Conservation (phyloP, 2,797 vertebrate genomes). For the Acanthis flammea region DNA sequence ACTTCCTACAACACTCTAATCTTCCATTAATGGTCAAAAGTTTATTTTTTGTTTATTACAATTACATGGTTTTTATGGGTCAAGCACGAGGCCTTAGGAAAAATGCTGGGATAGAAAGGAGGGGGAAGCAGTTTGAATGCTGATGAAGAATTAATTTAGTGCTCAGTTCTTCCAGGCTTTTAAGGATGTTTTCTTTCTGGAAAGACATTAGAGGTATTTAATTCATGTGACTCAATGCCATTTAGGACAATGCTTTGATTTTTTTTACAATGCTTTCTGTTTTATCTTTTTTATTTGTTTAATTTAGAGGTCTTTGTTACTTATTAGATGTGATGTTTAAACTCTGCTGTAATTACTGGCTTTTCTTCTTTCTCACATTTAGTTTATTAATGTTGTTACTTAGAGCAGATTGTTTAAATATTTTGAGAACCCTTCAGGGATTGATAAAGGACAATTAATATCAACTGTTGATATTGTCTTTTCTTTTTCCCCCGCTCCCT, state of each 20-base stretch:
- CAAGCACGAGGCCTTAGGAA: not conserved
- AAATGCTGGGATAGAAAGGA: not conserved
- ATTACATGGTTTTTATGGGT: not conserved
- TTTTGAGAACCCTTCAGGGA: constrained; percentile 29
- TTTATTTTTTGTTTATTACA: constrained; percentile 3
- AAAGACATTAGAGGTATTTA: constrained; percentile 32
- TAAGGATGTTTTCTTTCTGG: constrained; percentile 43
- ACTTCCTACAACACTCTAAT: not conserved
- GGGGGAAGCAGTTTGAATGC: not conserved
- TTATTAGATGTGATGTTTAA: constrained; percentile 17
- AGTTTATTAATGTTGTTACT: constrained; percentile 21
- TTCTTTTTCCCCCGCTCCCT: not conserved
- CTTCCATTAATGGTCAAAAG: not conserved
- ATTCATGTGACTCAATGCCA: constrained; percentile 2
- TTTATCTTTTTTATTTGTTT: constrained; percentile 28
- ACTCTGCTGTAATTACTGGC: constrained; percentile 10
- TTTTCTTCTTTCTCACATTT: constrained; percentile 31
- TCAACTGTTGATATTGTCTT: constrained; percentile 27
- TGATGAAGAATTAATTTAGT: constrained; percentile 10
- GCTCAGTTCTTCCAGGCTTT: not conserved
- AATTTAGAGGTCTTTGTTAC: not conserved
- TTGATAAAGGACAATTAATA: constrained; percentile 25
- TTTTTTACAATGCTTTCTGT: not conserved
- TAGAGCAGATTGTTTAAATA: constrained; percentile 14
- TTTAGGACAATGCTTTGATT: not conserved